Conservation (phyloP, 2,113 vertebrate genomes). For the Syngnathus scovelli region DNA sequence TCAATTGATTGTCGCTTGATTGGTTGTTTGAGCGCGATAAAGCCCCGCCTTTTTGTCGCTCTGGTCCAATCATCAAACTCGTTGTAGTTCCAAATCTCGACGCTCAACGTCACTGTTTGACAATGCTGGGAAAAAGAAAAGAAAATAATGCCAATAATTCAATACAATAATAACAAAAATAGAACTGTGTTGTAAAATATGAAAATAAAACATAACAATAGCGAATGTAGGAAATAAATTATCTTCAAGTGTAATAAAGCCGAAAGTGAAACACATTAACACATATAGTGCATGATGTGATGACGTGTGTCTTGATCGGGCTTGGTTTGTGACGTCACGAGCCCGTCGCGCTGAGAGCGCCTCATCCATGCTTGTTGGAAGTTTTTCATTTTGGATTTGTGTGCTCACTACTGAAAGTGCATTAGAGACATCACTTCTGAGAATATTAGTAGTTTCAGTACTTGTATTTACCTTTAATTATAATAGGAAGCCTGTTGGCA, state of each 20-base stretch:
- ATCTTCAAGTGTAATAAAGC: too few relatives aligned
- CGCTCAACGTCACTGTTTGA: background rate
- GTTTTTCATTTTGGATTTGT: too few relatives aligned
- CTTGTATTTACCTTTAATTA: background rate
- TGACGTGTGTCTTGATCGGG: background rate
- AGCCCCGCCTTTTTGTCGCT: background rate
- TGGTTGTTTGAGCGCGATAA: background rate
- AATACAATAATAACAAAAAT: background rate
- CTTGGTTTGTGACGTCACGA: background rate
- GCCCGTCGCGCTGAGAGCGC: too few relatives aligned
- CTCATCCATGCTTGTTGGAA: too few relatives aligned
- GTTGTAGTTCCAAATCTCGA: background rate
- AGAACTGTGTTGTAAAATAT: background rate
- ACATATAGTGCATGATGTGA: background rate
- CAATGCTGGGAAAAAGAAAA: background rate
- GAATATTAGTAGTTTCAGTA: background rate
- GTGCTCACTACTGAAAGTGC: too few relatives aligned
- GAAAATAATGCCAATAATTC: background rate
- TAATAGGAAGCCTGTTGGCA: constrained; percentile 64
- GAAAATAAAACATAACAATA: too few relatives aligned
- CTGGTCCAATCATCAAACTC: background rate
- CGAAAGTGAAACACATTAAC: background rate
- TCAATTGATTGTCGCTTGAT: constrained; percentile 3
- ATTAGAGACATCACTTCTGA: too few relatives aligned
- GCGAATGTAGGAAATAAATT: too few relatives aligned